phyloP scores from a whole-genome alignment of 2,888 invertebrate genomes.

The Aspidiotus destructor region DNA sequence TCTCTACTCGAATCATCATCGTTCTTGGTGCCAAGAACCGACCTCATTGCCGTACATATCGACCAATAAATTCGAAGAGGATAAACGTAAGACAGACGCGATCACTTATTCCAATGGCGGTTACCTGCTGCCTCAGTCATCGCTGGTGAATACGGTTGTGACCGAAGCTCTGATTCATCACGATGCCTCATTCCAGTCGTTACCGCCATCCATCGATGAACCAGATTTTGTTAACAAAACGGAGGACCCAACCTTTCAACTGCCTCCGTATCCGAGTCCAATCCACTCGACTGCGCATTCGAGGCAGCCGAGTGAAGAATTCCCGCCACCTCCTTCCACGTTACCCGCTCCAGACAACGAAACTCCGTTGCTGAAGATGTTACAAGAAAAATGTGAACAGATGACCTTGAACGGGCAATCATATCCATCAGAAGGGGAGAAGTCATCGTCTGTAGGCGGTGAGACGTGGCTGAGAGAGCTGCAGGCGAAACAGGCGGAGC shows the following conservation, averaged over 20 bases:
- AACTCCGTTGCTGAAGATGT: slow-evolving; percentile 49
- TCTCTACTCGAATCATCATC: slow-evolving; percentile 21
- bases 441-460: slow-evolving; percentile 43
- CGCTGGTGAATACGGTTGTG: slow-evolving; percentile 51
- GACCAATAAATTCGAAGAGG: slow-evolving; percentile 45
- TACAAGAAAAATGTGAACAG: slow-evolving; percentile 56
- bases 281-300: slow-evolving; percentile 68
- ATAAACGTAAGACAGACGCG: slow-evolving; percentile 41
- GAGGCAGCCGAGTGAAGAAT: slow-evolving; percentile 77
- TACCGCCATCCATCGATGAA: slow-evolving; percentile 37
- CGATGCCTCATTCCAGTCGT: slow-evolving; percentile 41
- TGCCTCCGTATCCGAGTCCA: slow-evolving; percentile 63
- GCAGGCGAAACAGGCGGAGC: slow-evolving; percentile 64
- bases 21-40: slow-evolving; percentile 45
- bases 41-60: slow-evolving; percentile 55
- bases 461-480: slow-evolving; percentile 67
- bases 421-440: slow-evolving; percentile 41
- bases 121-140: slow-evolving; percentile 41
- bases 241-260: slow-evolving; percentile 37
- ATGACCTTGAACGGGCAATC: slow-evolving; percentile 44
- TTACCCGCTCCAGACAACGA: slow-evolving; percentile 6
- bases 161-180: slow-evolving; percentile 78
- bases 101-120: slow-evolving; percentile 47
- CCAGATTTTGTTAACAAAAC: slow-evolving; percentile 18
- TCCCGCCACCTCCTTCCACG: slow-evolving; percentile 66